Percentiles rank a stretch among this genome's conserved stretches.
phyloP scores from a whole-genome alignment of 1,140 invertebrate genomes.

The Drosophila baimaii region DNA sequence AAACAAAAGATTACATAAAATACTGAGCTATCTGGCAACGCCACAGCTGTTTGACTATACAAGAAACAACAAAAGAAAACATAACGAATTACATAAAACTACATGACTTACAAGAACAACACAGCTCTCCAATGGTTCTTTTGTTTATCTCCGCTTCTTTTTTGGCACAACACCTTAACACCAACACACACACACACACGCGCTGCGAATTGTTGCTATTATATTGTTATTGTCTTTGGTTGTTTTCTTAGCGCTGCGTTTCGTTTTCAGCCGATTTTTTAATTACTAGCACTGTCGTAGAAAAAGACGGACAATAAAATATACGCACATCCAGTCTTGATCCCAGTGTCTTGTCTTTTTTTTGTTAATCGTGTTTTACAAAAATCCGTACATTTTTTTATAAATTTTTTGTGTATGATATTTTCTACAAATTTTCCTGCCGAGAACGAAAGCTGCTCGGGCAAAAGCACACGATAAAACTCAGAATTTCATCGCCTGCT shows the following conservation, averaged over 20 bases:
- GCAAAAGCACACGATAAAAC: conserved; percentile 56
- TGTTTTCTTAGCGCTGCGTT: conserved; percentile 18
- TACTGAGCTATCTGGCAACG: conserved; percentile 52
- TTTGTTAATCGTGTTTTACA: conserved; percentile 41
- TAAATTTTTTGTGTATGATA: conserved; percentile 57
- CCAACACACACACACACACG: conserved; percentile 29
- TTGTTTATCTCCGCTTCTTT: conserved; percentile 45
- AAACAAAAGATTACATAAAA: conserved; percentile 30
- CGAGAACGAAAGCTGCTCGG: conserved; percentile 57
- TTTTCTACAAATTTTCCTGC: conserved; percentile 70
- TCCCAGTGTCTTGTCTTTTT: conserved; percentile 40
- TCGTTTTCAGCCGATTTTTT: conserved; percentile 13
- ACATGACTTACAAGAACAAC: conserved; percentile 67
- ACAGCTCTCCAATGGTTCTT: conserved; percentile 26
- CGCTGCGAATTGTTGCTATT: conserved; percentile 19
- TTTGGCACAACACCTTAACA: conserved; percentile 32
- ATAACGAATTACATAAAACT: conserved; percentile 72
- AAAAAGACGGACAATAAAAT: conserved; percentile 47
- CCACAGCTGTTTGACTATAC: conserved; percentile 16
- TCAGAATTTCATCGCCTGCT: conserved; percentile 51
- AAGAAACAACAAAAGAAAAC: conserved; percentile 32
- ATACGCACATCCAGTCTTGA: conserved; percentile 40
- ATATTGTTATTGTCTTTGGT: conserved; percentile 42
- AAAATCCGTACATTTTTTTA: conserved; percentile 70
- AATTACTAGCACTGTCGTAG: conserved; percentile 31